Evolutionary conservation across 2,888 invertebrate species (phyloP).

Genomic region (Eupithecia centaureata): DNA sequence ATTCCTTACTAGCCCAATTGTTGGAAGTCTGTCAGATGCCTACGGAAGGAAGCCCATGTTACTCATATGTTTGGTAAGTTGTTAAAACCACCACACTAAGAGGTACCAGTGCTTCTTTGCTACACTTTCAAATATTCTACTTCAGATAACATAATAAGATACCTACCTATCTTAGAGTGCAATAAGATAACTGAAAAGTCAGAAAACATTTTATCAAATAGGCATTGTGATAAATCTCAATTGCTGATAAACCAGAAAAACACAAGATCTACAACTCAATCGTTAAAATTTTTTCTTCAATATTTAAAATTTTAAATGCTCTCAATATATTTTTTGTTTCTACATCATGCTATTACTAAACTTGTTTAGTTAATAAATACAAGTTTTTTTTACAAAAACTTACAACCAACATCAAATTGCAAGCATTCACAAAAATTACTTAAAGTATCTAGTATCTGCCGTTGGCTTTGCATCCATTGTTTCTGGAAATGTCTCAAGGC

Average conservation of each 20-base stretch:
- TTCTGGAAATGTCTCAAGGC: too few species aligned
- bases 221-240: constrained; percentile 12
- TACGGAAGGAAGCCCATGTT: constrained; percentile 96
- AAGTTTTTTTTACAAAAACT: too few species aligned
- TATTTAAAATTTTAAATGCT: neutral
- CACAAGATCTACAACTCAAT: neutral
- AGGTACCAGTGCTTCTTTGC: too few species aligned
- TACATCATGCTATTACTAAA: neutral
- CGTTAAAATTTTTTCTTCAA: too few species aligned
- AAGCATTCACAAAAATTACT: too few species aligned
- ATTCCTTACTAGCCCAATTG: constrained; percentile 96
- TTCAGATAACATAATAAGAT: neutral
- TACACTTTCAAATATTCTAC: neutral
- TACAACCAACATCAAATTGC: too few species aligned
- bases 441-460: too few species aligned
- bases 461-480: too few species aligned
- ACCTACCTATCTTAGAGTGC: neutral
- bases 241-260: constrained; percentile 19
- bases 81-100: neutral
- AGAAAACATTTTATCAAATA: constrained; percentile 1
- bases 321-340: neutral
- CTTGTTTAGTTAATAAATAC: neutral
- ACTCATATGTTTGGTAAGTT: constrained; percentile 91
- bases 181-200: neutral
- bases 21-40: constrained; percentile 97